Evolutionary conservation across 2,797 vertebrate species (phyloP), one percentile per base, ranked within the genome.

Genomic region (Ptychobarbus kaznakovi): DNA sequence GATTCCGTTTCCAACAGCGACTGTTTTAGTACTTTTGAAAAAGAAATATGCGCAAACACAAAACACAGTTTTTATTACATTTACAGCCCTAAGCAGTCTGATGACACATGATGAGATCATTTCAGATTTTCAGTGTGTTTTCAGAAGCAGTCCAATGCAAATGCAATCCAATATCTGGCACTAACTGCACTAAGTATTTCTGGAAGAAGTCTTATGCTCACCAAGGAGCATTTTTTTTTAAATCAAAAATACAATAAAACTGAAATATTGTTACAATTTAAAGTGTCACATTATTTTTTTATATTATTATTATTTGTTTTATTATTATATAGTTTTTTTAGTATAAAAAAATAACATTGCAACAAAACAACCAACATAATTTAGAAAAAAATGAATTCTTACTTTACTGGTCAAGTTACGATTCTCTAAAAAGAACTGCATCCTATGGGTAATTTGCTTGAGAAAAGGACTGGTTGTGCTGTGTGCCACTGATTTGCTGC

Each of bases 11-110:
- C 38, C 76, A 44, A 3, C 16, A 61, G n/a, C 4, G 1, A 20
- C 13, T 44, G 16, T 32, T 32, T 22, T 32, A 18, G 40, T 13
- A 79, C n/a, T 65, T 18, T 15, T 61, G 35, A 40, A 77, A 58
- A 58, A 16, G 2, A 65, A 65, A 79, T 63, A 22, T 32, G 42
- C 20, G 77, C 4, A 46, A 46, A 65, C 25, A 61, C 58, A 16
- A 44, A 78, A 79, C 12, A 16, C 22, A 42, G 38, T n/a, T 44
- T 15, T 78, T 42, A 16, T 35, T 63, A 44, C 22, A 78, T 63
- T 46, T 66, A 66, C 78, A 49, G 61, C 42, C 63, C 42, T 66
- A 6, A 38, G 79, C 28, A 68, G 28, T 68, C 28, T 80, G 77
- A 46, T 65, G 58, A 63, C 58, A 65, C 15, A 79, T 20, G 1